These are phyloP conservation scores for Tolypeutes matacus DNA, from an alignment of 2,797 vertebrate species.

Conservation along the genomic window DNA sequence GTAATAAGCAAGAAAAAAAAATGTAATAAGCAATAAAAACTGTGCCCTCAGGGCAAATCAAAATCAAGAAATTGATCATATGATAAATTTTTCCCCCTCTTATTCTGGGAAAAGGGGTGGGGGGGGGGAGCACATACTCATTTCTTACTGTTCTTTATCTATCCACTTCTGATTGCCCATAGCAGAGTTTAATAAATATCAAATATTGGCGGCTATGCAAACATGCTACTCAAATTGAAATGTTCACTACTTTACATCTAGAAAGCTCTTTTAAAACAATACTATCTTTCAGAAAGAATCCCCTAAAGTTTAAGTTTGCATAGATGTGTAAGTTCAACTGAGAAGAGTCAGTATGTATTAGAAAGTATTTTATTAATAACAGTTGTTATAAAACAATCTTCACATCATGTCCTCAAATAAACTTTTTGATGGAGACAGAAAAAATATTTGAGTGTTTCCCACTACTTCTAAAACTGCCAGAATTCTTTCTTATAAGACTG, in stretches of 20 bases:
- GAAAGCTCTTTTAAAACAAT: conserved; percentile 63
- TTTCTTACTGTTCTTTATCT: conserved; percentile 66
- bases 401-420: conserved; percentile 47
- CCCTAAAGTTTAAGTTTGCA: conserved; percentile 82
- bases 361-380: conserved; percentile 74
- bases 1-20: conserved; percentile 31
- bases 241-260: conserved; percentile 61
- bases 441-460: conserved; percentile 34
- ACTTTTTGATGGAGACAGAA: conserved; percentile 51
- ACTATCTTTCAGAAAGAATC: conserved; percentile 67
- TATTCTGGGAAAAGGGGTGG: conserved; percentile 27
- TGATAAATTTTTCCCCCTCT: conserved; percentile 42
- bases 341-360: conserved; percentile 61
- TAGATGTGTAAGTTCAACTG: conserved; percentile 84
- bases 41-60: conserved; percentile 54
- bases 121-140: background rate
- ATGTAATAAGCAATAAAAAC: conserved; percentile 28
- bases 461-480: conserved; percentile 26
- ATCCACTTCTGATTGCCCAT: background rate
- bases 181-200: conserved; percentile 53
- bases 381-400: conserved; percentile 66
- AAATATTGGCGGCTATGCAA: conserved; percentile 57
- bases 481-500: conserved; percentile 61
- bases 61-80: conserved; percentile 50
- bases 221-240: conserved; percentile 58